A percentile compares a stretch with the other conserved stretches of the same genome.
Evolutionary conservation across 2,888 invertebrate species (phyloP).

Genomic region (Drosophila yooni): DNA sequence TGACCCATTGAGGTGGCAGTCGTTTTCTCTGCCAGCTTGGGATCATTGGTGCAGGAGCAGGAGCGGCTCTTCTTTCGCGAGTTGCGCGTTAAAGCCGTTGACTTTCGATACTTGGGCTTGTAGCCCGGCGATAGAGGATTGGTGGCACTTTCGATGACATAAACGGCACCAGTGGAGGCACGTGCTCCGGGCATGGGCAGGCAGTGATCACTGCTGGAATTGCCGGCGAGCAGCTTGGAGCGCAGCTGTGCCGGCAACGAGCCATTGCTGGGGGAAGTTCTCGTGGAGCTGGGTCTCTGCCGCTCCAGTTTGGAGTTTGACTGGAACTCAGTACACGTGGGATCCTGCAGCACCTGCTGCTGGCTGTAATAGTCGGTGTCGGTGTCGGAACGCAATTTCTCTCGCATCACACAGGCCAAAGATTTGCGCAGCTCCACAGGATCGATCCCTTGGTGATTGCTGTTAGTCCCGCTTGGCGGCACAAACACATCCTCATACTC

Average conservation of each 20-base stretch:
- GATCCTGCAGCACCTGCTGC: conserved; percentile 23
- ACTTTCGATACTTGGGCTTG: conserved; percentile 81
- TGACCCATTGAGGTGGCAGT: conserved; percentile 8
- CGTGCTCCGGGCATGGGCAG: conserved; percentile 53
- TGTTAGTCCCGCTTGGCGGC: conserved; percentile 44
- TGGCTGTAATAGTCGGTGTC: conserved; percentile 73
- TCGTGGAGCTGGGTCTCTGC: conserved; percentile 55
- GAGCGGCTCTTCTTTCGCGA: conserved; percentile 68
- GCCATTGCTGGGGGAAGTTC: conserved; percentile 60
- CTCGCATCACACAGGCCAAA: conserved; percentile 73
- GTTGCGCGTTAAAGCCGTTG: conserved; percentile 59
- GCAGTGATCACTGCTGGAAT: conserved; percentile 63
- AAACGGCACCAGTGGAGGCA: conserved; percentile 48
- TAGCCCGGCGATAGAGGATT: conserved; percentile 70
- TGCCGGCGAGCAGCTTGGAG: conserved; percentile 59
- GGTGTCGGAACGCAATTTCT: conserved; percentile 78
- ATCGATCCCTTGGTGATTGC: conserved; percentile 57
- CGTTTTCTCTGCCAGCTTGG: conserved; percentile 27
- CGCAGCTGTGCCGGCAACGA: conserved; percentile 56
- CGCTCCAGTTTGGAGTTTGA: conserved; percentile 56
- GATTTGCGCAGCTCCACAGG: conserved; percentile 67
- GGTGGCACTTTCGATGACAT: conserved; percentile 79
- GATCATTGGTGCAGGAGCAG: conserved; percentile 68
- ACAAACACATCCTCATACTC: conserved; percentile 82
- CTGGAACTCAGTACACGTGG: conserved; percentile 53